These are phyloP conservation scores for Glaucomys volans DNA, from an alignment of 2,113 vertebrate species.

Conservation along the genomic window DNA sequence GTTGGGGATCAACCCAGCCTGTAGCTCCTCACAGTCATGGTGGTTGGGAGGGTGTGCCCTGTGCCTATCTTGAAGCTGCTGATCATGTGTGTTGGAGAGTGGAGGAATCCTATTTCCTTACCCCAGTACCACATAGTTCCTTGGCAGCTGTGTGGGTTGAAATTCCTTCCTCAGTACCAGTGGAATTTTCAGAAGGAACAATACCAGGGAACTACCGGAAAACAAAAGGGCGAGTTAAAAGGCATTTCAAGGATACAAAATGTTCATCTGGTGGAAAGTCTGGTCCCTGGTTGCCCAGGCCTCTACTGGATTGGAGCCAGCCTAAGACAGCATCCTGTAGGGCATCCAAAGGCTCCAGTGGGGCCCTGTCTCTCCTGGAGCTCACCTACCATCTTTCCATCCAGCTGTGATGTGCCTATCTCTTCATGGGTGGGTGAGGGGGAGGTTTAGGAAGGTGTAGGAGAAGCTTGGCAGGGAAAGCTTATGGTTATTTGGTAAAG, in stretches of 20 bases:
- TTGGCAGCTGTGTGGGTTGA: constrained; percentile 47
- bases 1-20: background rate
- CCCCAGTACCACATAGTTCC: background rate
- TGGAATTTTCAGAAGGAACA: constrained; percentile 58
- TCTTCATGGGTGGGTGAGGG: background rate
- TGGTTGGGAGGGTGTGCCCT: fast-evolving
- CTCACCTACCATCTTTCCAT: background rate
- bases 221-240: constrained; percentile 24
- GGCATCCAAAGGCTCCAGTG: background rate
- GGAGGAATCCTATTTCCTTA: background rate
- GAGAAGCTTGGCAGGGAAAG: background rate
- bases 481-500: background rate
- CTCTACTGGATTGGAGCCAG: background rate
- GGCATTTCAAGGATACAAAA: background rate
- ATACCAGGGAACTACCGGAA: background rate
- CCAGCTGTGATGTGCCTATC: background rate
- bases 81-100: background rate
- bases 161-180: constrained; percentile 38
- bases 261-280: background rate
- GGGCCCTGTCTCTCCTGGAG: background rate
- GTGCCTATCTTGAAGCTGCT: background rate
- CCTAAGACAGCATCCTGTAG: background rate
- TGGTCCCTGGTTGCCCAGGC: background rate
- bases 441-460: background rate
- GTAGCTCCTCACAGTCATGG: background rate